Percentiles rank a stretch among this genome's conserved stretches.
These are phyloP conservation scores for Achatina immaculata DNA, from an alignment of 1,140 invertebrate genomes.

Conservation along the genomic window DNA sequence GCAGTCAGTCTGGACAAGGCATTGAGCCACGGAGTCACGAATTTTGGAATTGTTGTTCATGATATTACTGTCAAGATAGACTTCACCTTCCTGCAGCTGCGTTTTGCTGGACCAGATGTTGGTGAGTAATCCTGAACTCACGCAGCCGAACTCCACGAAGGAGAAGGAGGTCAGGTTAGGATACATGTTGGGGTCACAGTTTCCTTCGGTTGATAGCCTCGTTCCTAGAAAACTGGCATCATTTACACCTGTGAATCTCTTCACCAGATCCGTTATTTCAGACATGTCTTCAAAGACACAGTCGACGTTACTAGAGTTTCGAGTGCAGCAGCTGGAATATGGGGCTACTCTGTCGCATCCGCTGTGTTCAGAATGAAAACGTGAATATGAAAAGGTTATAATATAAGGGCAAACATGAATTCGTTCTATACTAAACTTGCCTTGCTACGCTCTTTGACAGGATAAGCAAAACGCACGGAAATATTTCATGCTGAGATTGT, in stretches of 20 bases:
- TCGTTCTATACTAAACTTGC: too few species aligned
- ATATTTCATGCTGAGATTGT: too few species aligned
- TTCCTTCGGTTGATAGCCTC: neutral
- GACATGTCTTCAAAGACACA: neutral
- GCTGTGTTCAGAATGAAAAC: too few species aligned
- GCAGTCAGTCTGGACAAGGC: neutral
- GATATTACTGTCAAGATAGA: conserved; percentile 4
- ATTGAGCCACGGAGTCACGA: neutral
- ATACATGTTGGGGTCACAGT: neutral
- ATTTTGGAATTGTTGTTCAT: neutral
- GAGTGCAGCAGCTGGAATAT: neutral
- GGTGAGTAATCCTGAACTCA: neutral
- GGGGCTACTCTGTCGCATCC: neutral
- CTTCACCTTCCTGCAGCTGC: too few species aligned
- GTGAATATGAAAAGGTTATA: too few species aligned
- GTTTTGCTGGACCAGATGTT: neutral
- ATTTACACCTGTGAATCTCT: neutral
- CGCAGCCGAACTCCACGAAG: conserved; percentile 13
- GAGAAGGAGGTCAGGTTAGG: conserved; percentile 5
- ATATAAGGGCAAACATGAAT: too few species aligned
- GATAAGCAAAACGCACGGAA: too few species aligned
- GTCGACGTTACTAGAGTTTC: neutral
- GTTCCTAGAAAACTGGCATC: neutral
- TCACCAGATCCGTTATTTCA: neutral
- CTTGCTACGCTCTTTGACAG: too few species aligned